Evolutionary conservation across 2,888 invertebrate genomes (phyloP), one percentile per base, ranked within the genome.

Genomic region (Cheilosia soror): DNA sequence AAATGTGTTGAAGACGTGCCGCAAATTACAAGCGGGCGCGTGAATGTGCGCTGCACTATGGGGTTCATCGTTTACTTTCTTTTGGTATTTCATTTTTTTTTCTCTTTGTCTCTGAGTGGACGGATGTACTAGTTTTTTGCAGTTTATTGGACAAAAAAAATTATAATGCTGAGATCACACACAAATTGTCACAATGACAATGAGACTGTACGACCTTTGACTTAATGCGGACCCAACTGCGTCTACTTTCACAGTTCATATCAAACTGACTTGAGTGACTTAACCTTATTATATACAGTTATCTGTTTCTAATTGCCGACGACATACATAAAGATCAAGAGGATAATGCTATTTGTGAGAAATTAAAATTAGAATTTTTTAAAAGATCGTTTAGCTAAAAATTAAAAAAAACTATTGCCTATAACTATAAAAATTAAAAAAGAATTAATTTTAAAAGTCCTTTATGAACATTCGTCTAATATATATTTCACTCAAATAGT

Each of bases 1-100:
- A 58, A 62, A 62, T 76, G 33, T 57, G 25, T 37, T 9, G 37
- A 57, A 44, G 57, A 81, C 85, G 85, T 81, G 85, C 81, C 27
- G 55, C 40, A 42, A 66, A 57, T 76, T 69, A 65, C 57, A 53
- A 25, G 57, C 20, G 69, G 57, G 51, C 37, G 68, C 51, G 57
- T 57, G 62, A 42, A 44, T 75, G 68, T 62, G 44, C 47, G 40
- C 20, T 68, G 44, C 57, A 20, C 44, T 68, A 68, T 25, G 55
- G 31, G 47, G 7, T 47, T 13, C 51, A 63, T 62, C 27, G 78
- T 68, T 63, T 31, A 62, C 66, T 77, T 84, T 84, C 71, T 79
- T 78, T 72, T 57, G 62, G 47, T 51, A 27, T 42, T 44, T 60
- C 44, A n/a, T 31, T 57, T 65, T 20, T 53, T 20, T 7, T 47